Percentiles rank a stretch among this genome's conserved stretches.
These are phyloP conservation scores for Geococcyx californianus DNA, from an alignment of 2,113 vertebrate species.

Conservation along the genomic window DNA sequence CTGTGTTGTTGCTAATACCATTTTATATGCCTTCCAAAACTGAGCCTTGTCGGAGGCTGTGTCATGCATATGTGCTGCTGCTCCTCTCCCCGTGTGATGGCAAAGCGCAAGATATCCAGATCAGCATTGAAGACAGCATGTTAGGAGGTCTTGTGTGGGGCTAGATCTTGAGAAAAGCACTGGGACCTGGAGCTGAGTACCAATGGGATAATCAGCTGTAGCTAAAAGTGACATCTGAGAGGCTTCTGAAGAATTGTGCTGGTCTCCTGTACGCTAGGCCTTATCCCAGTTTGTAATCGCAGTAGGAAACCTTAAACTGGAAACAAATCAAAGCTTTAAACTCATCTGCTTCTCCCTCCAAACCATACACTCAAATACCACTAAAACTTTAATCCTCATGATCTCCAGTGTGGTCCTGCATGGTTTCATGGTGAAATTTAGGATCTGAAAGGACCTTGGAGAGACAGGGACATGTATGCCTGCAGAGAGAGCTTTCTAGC, in stretches of 20 bases:
- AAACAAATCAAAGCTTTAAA: constrained; percentile 12
- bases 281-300: neutral
- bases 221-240: neutral
- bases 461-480: neutral
- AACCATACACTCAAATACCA: neutral
- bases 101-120: neutral
- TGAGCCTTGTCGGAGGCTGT: neutral
- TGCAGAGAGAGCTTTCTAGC: neutral
- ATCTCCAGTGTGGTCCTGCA: neutral
- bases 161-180: neutral
- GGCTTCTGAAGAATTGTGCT: neutral
- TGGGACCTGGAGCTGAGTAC: neutral
- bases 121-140: neutral
- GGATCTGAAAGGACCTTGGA: neutral
- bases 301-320: constrained; percentile 4
- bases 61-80: neutral
- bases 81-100: neutral
- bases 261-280: neutral
- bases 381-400: neutral
- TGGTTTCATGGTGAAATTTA: neutral
- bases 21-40: neutral
- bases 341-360: neutral
- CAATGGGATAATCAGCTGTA: neutral
- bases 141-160: neutral
- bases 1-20: no score